Evolutionary conservation across 2,797 vertebrate genomes (phyloP), one percentile per base, ranked within the genome.

Genomic region (Eremophila alpestris): DNA sequence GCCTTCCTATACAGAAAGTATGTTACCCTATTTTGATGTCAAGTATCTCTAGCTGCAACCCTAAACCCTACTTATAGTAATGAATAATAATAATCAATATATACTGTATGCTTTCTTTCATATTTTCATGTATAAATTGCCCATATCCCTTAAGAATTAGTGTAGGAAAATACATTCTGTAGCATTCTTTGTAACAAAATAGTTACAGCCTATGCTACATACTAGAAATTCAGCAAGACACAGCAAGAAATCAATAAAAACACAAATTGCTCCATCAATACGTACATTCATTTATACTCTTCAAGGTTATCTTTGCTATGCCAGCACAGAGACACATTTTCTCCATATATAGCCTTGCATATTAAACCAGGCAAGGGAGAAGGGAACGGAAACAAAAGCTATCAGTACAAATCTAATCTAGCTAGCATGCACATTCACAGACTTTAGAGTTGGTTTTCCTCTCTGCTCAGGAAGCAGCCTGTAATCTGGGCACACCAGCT

Each of bases 181-280:
- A 84, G 58, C 51, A 75, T 92, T 96, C 83, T 94, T 97, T 83
- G 81, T 95, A 97, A 97, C 85, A 94, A 96, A 96, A 93, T 93
- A 94, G 84, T 93, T 95, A 95, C 82, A 83, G 85, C 87, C 94
- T 92, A 83, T 96, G 95, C 95, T 88, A 94, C 83, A 92, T 95
- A 90, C 94, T 92, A 95, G 94, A 95, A 97, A 97, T 97, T 92
- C 95, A 95, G 96, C 2, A 1, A 96, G 88, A 86, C 49, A 94
- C 96, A 90, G 95, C 91, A 83, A 97, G 93, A 93, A 97, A 98
- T 98, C 98, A 97, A 98, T 98, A 97, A 76, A 68, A 93, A 91
- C 97, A 97, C 98, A 98, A 97, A 98, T 97, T 97, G 96, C 93
- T 97, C 94, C 95, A 97, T 98, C 98, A 97, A 98, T 98, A 97